Percentiles rank a stretch among this genome's conserved stretches.
Conservation (phyloP, 2,113 vertebrate genomes). For the Shinisaurus crocodilurus region DNA sequence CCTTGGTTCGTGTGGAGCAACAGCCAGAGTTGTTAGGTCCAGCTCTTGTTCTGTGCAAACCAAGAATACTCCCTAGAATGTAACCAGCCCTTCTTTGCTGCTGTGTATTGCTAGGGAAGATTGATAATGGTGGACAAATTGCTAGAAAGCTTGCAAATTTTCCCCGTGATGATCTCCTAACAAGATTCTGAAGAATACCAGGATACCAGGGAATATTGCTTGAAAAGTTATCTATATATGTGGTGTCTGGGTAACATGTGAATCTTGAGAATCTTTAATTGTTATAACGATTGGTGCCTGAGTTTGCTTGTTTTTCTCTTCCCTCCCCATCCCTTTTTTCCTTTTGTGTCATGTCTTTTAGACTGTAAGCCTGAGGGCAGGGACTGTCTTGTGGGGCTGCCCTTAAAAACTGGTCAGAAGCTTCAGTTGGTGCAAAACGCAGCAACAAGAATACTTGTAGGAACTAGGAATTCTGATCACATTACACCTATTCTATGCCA, state of each 20-base stretch:
- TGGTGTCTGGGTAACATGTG: not conserved
- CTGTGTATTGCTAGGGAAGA: not conserved
- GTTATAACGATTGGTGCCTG: not conserved
- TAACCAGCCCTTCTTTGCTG: not conserved
- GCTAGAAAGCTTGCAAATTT: not conserved
- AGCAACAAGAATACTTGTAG: too few species aligned
- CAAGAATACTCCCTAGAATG: not conserved
- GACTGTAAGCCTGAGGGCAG: too few species aligned
- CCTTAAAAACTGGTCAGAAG: too few species aligned
- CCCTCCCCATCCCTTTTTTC: not conserved
- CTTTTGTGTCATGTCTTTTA: too few species aligned
- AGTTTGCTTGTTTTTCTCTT: not conserved
- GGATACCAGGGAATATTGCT: too few species aligned
- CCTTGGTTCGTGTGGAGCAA: not conserved
- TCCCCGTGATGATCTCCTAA: not conserved
- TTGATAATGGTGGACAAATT: not conserved
- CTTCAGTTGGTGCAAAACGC: too few species aligned
- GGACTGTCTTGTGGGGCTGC: too few species aligned
- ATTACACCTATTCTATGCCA: too few species aligned
- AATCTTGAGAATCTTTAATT: not conserved
- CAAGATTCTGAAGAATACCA: not conserved
- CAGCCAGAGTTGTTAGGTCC: too few species aligned
- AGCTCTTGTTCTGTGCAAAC: not conserved
- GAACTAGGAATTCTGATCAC: too few species aligned
- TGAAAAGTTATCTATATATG: not conserved